Percentiles rank a stretch among this genome's conserved stretches.
Evolutionary conservation across 2,888 invertebrate genomes (phyloP).

Genomic region (Agonopterix heracliana): DNA sequence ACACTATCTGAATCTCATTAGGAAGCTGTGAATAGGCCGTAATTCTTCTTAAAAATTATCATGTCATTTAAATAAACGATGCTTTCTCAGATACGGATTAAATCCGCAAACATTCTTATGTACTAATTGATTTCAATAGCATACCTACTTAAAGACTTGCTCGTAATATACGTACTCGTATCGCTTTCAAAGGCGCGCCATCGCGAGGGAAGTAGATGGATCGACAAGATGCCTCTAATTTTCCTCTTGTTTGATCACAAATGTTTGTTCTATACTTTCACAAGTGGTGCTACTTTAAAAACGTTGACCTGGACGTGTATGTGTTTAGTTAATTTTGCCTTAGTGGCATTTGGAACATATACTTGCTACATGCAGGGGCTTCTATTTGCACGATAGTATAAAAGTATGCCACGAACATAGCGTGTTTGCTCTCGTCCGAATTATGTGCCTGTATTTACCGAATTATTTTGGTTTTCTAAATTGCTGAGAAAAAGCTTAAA

Average conservation of each 20-base stretch:
- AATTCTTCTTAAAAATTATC: too few relatives aligned
- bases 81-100: too few relatives aligned
- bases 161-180: too few relatives aligned
- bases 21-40: too few relatives aligned
- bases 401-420: slow-evolving; percentile 53
- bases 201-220: slow-evolving; percentile 1
- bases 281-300: slow-evolving; percentile 67
- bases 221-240: slow-evolving; percentile 37
- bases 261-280: slow-evolving; percentile 68
- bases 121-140: too few relatives aligned
- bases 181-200: too few relatives aligned
- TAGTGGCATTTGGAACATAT: slow-evolving; percentile 28
- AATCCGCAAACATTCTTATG: too few relatives aligned
- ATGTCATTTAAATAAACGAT: too few relatives aligned
- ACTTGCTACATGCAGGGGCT: slow-evolving; percentile 24
- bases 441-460: slow-evolving; percentile 24
- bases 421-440: slow-evolving; percentile 42
- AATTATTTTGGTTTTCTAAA: slow-evolving; percentile 26
- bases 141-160: not conserved
- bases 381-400: slow-evolving; percentile 42
- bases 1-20: too few relatives aligned
- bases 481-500: slow-evolving; percentile 17
- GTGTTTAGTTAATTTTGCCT: slow-evolving; percentile 57
- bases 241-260: slow-evolving; percentile 57
- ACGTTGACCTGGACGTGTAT: slow-evolving; percentile 59